Base-by-base conservation (phyloP, 2,888 invertebrate genomes). In the Odontocolon sp. region DNA sequence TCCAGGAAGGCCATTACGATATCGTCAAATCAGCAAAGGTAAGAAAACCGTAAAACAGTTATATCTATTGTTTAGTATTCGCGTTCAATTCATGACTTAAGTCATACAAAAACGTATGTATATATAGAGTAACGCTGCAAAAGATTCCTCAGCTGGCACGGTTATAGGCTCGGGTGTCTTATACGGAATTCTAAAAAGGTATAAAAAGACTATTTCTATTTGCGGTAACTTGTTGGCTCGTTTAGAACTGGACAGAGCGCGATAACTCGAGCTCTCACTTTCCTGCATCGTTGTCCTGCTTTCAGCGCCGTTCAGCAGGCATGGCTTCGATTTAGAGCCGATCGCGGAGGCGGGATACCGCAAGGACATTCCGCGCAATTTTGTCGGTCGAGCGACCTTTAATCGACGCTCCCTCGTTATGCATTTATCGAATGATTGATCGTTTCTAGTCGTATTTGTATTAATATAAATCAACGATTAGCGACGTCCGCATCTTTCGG, bases 1-100 rank as follows among this genome's bases (percentile, higher is more conserved):
- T 86, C 52, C 87, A 85, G 80, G 91, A 90, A 79, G 87, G 86
- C 54, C 87, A 89, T 82, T 91, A 91, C 84, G 91, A 91, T 78
- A 85, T 88, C 75, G 87, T 90, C 69, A 91, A 91, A 80, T 83
- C 89, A 76, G 42, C 86, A 45, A 90, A 89, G 89, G 90, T 90
- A 81, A 87, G 88, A 52, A 38, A 59, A 56, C n/a, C 57, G 33
- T 33, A 42, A 8, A 6, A 4, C 57, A 71, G 68, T 64, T 63
- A 57, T n/a, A n/a, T 33, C 52, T 52, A 52, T 75, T 73, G 70
- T 78, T 50, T 23, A 16, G 33, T 33, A 28, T 76, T 36, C 47
- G 28, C 33, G 33, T 69, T 68, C 47, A 47, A 69, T 59, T 42
- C 42, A n/a, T 11, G 50, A 9, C n/a, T n/a, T 28, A 11, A 8